Percentiles rank a stretch among this genome's conserved stretches.
phyloP scores from a whole-genome alignment of 2,888 invertebrate genomes.

The Rhimphoctona megacephalus region DNA sequence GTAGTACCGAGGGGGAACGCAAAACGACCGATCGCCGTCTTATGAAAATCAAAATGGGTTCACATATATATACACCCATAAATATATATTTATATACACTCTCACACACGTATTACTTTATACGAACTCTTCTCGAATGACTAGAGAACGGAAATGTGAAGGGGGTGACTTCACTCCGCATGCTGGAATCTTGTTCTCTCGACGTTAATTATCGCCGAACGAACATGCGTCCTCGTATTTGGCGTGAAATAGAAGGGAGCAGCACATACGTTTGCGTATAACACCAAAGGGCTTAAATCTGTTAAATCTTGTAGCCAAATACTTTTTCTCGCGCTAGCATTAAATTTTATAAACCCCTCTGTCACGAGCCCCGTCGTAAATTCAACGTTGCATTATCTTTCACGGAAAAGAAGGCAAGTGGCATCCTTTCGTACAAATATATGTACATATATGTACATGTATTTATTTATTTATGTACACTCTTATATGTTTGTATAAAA shows the following conservation, averaged over 20 bases:
- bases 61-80: background rate
- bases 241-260: constrained; percentile 1
- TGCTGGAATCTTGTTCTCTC: constrained; percentile 30
- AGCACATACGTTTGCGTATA: background rate
- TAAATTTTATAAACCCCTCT: constrained; percentile 38
- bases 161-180: background rate
- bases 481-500: background rate
- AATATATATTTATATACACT: background rate
- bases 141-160: constrained; percentile 56
- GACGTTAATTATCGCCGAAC: constrained; percentile 39
- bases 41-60: constrained; percentile 62
- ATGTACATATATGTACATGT: constrained; percentile 51
- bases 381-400: constrained; percentile 82
- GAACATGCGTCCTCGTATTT: constrained; percentile 3
- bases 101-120: background rate
- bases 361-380: constrained; percentile 77
- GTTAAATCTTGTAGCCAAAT: constrained; percentile 40
- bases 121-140: constrained; percentile 16
- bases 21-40: constrained; percentile 46
- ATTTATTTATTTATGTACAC: background rate
- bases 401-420: constrained; percentile 82
- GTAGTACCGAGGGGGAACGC: constrained; percentile 51
- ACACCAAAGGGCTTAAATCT: constrained; percentile 10
- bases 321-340: constrained; percentile 35
- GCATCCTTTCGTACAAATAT: constrained; percentile 59